These are phyloP conservation scores for Trochalopteron elliotii DNA, from an alignment of 2,113 vertebrate genomes.

Conservation along the genomic window DNA sequence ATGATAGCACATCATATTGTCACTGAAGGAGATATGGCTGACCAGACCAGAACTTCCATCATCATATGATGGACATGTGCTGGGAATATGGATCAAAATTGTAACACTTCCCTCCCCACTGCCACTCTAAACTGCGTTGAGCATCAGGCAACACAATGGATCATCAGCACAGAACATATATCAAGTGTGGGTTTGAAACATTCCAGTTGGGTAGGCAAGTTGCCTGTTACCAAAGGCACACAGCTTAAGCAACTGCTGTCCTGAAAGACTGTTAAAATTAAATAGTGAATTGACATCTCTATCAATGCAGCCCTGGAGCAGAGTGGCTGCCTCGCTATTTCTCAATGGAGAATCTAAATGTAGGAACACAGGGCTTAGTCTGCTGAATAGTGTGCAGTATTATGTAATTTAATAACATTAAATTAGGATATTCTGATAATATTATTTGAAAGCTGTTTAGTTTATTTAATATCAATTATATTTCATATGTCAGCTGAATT, in stretches of 20 bases:
- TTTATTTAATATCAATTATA: slow-evolving; percentile 8
- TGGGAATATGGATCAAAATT: not conserved
- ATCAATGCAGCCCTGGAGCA: not conserved
- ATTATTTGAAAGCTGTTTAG: slow-evolving; percentile 5
- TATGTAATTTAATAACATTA: slow-evolving; percentile 30
- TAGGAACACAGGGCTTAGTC: not conserved
- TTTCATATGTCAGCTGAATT: slow-evolving; percentile 13
- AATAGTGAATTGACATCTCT: slow-evolving; percentile 11
- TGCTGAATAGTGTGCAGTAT: not conserved
- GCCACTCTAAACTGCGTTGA: not conserved
- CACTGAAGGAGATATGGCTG: not conserved
- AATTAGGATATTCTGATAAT: slow-evolving; percentile 18
- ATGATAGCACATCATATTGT: not conserved
- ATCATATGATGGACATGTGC: rapidly evolving
- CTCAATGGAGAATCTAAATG: not conserved
- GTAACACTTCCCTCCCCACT: not conserved
- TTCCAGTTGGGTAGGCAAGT: not conserved
- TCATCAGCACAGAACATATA: not conserved
- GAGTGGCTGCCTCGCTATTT: not conserved
- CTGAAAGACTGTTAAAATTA: slow-evolving; percentile 8
- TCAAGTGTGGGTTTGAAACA: not conserved
- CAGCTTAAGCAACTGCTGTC: not conserved
- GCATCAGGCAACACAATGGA: not conserved
- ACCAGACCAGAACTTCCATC: not conserved
- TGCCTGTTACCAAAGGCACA: not conserved